Conservation (phyloP, 2,797 vertebrate species). For the Melanotaenia boesemani region DNA sequence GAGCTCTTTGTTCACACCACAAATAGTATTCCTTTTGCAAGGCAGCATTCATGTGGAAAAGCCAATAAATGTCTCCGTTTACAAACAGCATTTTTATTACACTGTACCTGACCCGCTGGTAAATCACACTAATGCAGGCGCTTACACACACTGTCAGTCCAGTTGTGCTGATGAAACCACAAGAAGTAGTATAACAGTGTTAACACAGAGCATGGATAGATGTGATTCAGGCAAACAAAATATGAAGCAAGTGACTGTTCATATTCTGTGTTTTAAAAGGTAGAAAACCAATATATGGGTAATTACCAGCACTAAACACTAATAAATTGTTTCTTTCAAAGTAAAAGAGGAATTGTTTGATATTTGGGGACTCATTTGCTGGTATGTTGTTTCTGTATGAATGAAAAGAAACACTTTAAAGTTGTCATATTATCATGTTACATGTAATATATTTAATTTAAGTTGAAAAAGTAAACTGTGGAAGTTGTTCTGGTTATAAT, state of each 20-base stretch:
- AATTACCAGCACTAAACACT: not conserved
- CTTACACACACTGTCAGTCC: not conserved
- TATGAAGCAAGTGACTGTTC: slow-evolving; percentile 8
- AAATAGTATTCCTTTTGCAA: slow-evolving; percentile 49
- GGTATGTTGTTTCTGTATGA: not conserved
- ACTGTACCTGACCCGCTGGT: slow-evolving; percentile 44
- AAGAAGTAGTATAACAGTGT: slow-evolving; percentile 31
- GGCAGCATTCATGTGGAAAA: slow-evolving; percentile 51
- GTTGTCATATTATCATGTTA: not conserved
- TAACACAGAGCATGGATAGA: slow-evolving; percentile 35
- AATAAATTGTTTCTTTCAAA: not conserved
- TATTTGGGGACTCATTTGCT: slow-evolving; percentile 2
- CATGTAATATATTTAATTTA: not conserved
- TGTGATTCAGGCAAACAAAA: slow-evolving; percentile 30
- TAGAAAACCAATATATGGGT: not conserved
- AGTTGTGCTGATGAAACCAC: not conserved
- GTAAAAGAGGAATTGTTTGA: not conserved
- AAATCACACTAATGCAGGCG: slow-evolving; percentile 19
- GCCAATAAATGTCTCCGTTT: slow-evolving; percentile 54
- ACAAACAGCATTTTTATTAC: slow-evolving; percentile 33
- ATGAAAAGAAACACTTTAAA: not conserved
- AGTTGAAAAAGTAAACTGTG: not conserved
- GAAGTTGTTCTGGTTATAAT: not conserved
- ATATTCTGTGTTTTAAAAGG: not conserved
- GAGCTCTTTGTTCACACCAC: slow-evolving; percentile 56